phyloP scores from a whole-genome alignment of 2,797 vertebrate genomes.

The Galago senegalensis region DNA sequence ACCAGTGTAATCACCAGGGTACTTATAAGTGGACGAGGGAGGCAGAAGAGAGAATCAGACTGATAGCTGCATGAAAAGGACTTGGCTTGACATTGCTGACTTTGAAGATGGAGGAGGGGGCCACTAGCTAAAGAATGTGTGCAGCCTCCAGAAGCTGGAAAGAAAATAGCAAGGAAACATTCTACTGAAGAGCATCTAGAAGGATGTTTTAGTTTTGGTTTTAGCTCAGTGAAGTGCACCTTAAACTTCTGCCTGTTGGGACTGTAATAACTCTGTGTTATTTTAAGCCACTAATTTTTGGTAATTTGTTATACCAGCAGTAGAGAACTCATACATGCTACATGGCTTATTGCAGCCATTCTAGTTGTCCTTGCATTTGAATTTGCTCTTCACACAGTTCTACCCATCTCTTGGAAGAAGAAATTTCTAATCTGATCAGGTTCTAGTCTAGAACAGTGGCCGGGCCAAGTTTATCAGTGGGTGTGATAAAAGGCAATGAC shows the following conservation, averaged over 20 bases:
- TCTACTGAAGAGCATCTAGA: neutral
- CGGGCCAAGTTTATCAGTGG: neutral
- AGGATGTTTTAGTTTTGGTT: neutral
- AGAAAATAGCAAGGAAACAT: neutral
- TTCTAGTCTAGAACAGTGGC: neutral
- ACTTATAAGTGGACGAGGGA: neutral
- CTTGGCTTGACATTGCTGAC: neutral
- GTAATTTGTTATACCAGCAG: neutral
- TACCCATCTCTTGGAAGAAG: neutral
- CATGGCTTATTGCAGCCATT: neutral
- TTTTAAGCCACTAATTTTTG: neutral
- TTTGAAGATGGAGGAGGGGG: neutral
- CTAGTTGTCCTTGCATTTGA: neutral
- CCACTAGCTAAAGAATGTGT: neutral
- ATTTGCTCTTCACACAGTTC: neutral
- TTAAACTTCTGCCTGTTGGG: neutral
- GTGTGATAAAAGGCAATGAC: neutral
- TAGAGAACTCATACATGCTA: neutral
- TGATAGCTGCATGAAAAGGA: neutral
- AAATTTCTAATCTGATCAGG: neutral
- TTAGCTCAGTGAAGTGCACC: neutral
- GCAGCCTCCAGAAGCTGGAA: neutral
- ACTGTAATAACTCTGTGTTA: neutral
- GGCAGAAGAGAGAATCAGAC: neutral
- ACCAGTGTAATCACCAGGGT: neutral